These are phyloP conservation scores for Pogonomyrmex barbatus DNA, from an alignment of 1,140 invertebrate genomes.

Conservation along the genomic window DNA sequence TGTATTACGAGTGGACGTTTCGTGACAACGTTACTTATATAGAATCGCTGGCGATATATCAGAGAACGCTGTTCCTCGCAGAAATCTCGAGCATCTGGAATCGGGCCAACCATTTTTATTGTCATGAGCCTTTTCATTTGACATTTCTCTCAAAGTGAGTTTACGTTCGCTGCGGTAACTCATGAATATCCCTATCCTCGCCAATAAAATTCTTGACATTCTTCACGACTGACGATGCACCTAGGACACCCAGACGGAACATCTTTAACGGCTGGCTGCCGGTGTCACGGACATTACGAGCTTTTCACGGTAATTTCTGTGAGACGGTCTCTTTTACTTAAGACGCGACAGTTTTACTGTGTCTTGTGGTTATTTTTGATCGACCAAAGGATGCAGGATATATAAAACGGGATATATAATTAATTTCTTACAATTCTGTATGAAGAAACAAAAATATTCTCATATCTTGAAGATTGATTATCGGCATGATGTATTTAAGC, in stretches of 20 bases:
- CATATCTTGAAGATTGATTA: not conserved
- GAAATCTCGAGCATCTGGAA: conserved; percentile 71
- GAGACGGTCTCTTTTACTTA: not conserved
- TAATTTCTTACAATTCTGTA: not conserved
- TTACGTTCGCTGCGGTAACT: conserved; percentile 32
- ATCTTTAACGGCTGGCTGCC: conserved; percentile 16
- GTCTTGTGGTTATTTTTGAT: conserved; percentile 7
- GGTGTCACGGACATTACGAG: conserved; percentile 11
- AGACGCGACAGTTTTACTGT: not conserved
- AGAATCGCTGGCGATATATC: conserved; percentile 57
- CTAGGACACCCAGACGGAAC: not conserved
- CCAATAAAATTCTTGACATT: conserved; percentile 61
- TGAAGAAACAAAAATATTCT: not conserved
- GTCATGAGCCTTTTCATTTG: conserved; percentile 55
- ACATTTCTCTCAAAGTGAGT: conserved; percentile 50
- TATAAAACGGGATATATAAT: not conserved
- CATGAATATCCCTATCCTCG: conserved; percentile 65
- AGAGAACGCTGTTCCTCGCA: conserved; percentile 58
- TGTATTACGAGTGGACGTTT: conserved; percentile 36
- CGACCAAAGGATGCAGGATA: not conserved
- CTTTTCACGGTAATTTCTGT: conserved; percentile 30
- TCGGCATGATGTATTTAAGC: not conserved
- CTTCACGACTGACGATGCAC: conserved; percentile 24
- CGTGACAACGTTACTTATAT: conserved; percentile 39
- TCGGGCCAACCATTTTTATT: conserved; percentile 72